These are phyloP conservation scores for Tachypleus tridentatus DNA, from an alignment of 1,140 invertebrate genomes.

Conservation along the genomic window DNA sequence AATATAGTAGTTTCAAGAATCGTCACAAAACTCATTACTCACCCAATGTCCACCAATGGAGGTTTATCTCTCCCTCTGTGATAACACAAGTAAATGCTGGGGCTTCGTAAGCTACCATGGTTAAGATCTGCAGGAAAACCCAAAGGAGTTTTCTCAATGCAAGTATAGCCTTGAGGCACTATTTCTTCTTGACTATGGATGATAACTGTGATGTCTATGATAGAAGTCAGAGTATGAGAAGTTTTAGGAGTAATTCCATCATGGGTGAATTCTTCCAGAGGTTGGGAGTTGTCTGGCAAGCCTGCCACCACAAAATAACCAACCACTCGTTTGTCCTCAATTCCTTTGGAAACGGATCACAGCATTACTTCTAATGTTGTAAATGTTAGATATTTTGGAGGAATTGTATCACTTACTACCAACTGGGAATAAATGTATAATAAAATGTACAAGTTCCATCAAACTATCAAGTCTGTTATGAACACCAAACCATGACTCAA, in stretches of 20 bases:
- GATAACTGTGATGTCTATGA: conserved; percentile 96
- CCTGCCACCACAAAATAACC: conserved; percentile 98
- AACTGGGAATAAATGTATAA: neutral
- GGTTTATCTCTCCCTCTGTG: conserved; percentile 83
- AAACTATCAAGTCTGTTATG: neutral
- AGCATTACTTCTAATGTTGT: neutral
- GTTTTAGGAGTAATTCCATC: conserved; percentile 68
- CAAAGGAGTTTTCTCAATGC: conserved; percentile 73
- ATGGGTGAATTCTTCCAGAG: conserved; percentile 62
- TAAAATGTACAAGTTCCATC: neutral
- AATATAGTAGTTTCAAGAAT: too few relatives aligned
- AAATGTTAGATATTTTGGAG: neutral
- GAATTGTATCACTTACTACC: neutral
- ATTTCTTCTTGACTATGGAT: conserved; percentile 78
- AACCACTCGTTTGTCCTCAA: conserved; percentile 40
- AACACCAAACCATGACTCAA: neutral
- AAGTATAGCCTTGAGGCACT: conserved; percentile 61
- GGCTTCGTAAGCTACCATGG: conserved; percentile 85
- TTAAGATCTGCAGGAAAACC: conserved; percentile 86
- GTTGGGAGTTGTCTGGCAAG: conserved; percentile 62
- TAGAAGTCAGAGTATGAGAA: conserved; percentile 56
- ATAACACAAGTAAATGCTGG: conserved; percentile 87
- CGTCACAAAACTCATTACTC: conserved; percentile 26
- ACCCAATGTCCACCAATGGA: conserved; percentile 95
- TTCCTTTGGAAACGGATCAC: conserved; percentile 11